These are phyloP conservation scores for Chiloscyllium plagiosum DNA, from an alignment of 2,113 vertebrate species.

Conservation along the genomic window DNA sequence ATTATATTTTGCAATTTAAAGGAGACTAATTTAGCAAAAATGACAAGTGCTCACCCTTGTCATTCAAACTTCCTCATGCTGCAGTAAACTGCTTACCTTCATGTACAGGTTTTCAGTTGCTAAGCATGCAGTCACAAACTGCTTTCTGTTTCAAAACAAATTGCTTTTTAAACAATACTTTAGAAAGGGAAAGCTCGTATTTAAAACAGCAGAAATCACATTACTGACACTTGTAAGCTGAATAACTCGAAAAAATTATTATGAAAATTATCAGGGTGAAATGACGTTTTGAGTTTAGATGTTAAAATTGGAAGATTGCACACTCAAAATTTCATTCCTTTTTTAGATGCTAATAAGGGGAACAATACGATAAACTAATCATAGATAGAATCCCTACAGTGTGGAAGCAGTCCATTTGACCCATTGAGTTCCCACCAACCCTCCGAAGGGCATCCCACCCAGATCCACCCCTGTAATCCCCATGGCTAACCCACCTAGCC, in stretches of 20 bases:
- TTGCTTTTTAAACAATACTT: not conserved
- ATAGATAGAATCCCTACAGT: too few species aligned
- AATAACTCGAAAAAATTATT: not conserved
- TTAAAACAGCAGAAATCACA: not conserved
- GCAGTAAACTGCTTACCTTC: not conserved
- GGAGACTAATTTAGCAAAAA: slow-evolving; percentile 94
- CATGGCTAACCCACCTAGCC: too few species aligned
- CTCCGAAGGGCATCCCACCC: too few species aligned
- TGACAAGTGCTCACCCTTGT: slow-evolving; percentile 90
- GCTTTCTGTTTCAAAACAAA: not conserved
- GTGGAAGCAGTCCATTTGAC: too few species aligned
- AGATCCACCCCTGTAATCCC: too few species aligned
- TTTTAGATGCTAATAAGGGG: not conserved
- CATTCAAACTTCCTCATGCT: slow-evolving; percentile 71
- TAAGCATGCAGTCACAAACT: not conserved
- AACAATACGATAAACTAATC: not conserved
- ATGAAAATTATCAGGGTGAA: not conserved
- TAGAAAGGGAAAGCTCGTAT: not conserved
- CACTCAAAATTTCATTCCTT: not conserved
- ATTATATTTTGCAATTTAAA: slow-evolving; percentile 87
- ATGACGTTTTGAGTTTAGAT: not conserved
- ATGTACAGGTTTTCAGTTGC: not conserved
- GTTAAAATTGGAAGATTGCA: not conserved
- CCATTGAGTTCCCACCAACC: too few species aligned
- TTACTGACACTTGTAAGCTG: not conserved